These are phyloP conservation scores for Eupithecia dodoneata DNA, from an alignment of 2,888 invertebrate species.

Conservation along the genomic window DNA sequence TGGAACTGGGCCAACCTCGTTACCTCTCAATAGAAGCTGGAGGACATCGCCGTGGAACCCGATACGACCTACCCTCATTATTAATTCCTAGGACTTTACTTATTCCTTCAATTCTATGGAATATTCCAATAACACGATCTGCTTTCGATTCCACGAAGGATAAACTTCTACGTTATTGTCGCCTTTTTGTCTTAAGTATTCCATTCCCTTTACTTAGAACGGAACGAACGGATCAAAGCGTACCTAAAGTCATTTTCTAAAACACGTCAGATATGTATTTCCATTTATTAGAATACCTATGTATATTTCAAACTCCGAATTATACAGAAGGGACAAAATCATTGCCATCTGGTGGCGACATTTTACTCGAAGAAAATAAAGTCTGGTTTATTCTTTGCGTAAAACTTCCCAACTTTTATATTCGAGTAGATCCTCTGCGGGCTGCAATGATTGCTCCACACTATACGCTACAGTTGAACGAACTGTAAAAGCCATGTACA, in stretches of 20 bases:
- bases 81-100: slow-evolving; percentile 4
- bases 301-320: slow-evolving; percentile 2
- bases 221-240: neutral
- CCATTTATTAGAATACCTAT: neutral
- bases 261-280: slow-evolving; percentile 1
- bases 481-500: slow-evolving; percentile 31
- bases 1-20: slow-evolving; percentile 18
- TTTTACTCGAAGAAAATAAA: neutral
- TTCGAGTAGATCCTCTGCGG: slow-evolving; percentile 1
- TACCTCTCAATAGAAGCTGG: slow-evolving; percentile 15
- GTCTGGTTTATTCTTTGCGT: neutral
- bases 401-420: neutral
- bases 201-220: neutral
- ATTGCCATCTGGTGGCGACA: neutral
- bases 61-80: slow-evolving; percentile 23
- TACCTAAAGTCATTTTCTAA: neutral
- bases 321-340: neutral
- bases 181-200: neutral
- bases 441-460: slow-evolving; percentile 4
- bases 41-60: neutral
- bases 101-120: neutral
- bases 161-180: neutral
- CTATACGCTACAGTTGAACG: slow-evolving; percentile 29
- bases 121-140: neutral
- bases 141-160: neutral